Evolutionary conservation across 2,888 invertebrate genomes (phyloP).

Genomic region (Polylopha cassiicola): DNA sequence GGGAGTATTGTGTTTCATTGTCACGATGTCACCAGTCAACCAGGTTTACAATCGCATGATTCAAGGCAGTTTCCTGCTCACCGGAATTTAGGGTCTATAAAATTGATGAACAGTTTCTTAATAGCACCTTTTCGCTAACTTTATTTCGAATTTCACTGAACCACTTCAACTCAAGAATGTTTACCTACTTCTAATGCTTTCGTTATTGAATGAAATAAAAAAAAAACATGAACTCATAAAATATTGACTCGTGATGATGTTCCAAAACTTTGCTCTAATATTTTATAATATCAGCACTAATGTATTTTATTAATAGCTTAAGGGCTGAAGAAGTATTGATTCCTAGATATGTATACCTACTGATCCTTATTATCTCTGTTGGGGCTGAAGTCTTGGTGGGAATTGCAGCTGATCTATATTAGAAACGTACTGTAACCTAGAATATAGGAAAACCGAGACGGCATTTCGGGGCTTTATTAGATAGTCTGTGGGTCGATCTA

Average conservation of each 20-base stretch:
- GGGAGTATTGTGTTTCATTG: conserved; percentile 43
- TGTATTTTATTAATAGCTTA: no score
- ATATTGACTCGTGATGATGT: no score
- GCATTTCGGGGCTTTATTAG: conserved; percentile 13
- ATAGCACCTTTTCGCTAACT: conserved; percentile 47
- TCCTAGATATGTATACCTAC: no score
- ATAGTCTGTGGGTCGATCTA: conserved; percentile 15
- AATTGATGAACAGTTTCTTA: conserved; percentile 70
- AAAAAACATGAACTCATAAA: no score
- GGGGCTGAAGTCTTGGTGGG: no score
- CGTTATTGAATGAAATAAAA: no score
- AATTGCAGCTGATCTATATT: no score
- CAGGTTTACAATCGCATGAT: conserved; percentile 67
- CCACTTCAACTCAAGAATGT: conserved; percentile 10
- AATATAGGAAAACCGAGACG: conserved; percentile 11
- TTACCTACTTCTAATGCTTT: no score
- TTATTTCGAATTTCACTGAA: conserved; percentile 19
- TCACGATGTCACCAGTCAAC: conserved; percentile 58
- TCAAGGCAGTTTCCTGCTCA: conserved; percentile 60
- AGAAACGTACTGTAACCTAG: neutral
- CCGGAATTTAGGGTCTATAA: conserved; percentile 70
- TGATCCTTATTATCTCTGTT: no score
- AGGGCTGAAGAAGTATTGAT: no score
- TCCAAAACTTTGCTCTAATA: no score
- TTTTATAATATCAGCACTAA: no score